phyloP scores from a whole-genome alignment of 2,113 vertebrate genomes.

The Pangasianodon hypophthalmus region DNA sequence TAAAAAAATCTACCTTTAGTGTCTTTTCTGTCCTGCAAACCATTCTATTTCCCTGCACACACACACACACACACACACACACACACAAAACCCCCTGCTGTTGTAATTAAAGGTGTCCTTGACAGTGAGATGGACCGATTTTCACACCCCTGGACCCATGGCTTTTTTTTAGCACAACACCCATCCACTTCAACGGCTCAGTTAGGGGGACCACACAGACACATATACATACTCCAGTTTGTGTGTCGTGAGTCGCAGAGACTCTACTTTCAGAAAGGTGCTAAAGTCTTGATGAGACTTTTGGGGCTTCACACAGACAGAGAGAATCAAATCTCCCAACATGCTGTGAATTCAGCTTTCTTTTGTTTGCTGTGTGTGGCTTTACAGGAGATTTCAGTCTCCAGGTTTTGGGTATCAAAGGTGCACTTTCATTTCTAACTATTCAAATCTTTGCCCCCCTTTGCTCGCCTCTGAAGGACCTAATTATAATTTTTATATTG shows the following conservation, averaged over 20 bases:
- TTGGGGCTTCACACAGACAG: constrained; percentile 48
- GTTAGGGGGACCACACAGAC: constrained; percentile 38
- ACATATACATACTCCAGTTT: constrained; percentile 10
- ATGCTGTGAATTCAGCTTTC: constrained; percentile 41
- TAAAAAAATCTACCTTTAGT: neutral
- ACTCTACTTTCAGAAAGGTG: constrained; percentile 50
- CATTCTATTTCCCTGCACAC: constrained; percentile 31
- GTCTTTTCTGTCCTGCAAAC: neutral
- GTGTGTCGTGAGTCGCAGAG: constrained; percentile 40
- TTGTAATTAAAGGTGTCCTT: constrained; percentile 78
- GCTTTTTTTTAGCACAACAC: constrained; percentile 43
- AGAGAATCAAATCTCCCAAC: constrained; percentile 40
- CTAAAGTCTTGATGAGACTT: constrained; percentile 58
- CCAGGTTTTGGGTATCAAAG: neutral
- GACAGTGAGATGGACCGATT: constrained; percentile 65
- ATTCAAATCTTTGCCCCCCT: neutral
- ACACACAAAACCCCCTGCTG: constrained; percentile 59
- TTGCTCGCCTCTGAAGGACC: neutral
- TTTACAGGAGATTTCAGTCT: neutral
- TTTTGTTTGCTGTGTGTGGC: constrained; percentile 31
- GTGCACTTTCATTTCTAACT: neutral
- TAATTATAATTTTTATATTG: neutral
- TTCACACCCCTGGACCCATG: constrained; percentile 65
- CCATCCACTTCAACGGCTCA: constrained; percentile 52
- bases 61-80: neutral